These are phyloP conservation scores for Drosophila borealis DNA, from an alignment of 2,888 invertebrate genomes.

Conservation along the genomic window DNA sequence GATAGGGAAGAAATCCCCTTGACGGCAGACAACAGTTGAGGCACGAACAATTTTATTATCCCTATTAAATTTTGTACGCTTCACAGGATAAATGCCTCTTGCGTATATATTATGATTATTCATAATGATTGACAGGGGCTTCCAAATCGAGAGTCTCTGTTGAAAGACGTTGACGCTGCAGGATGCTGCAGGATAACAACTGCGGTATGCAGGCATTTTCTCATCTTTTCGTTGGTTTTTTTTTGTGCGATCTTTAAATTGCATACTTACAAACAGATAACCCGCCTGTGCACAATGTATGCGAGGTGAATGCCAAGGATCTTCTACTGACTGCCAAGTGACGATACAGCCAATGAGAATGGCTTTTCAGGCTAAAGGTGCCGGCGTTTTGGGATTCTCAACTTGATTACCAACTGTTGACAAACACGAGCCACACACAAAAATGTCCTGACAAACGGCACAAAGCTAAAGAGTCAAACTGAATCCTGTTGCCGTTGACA, in stretches of 20 bases:
- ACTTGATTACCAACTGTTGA: slow-evolving; percentile 56
- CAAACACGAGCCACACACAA: slow-evolving; percentile 56
- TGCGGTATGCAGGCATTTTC: neutral
- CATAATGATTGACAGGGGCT: slow-evolving; percentile 73
- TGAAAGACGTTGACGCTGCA: slow-evolving; percentile 21
- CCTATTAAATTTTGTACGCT: slow-evolving; percentile 68
- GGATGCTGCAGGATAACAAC: slow-evolving; percentile 12
- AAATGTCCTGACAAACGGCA: slow-evolving; percentile 47
- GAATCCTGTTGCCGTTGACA: slow-evolving; percentile 67
- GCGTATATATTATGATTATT: slow-evolving; percentile 60
- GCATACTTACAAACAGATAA: slow-evolving; percentile 16
- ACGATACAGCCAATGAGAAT: slow-evolving; percentile 21
- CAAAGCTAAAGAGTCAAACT: slow-evolving; percentile 81
- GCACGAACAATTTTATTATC: slow-evolving; percentile 58
- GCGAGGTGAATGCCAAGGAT: slow-evolving; percentile 12
- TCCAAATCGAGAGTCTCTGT: slow-evolving; percentile 25
- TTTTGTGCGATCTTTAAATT: slow-evolving; percentile 1
- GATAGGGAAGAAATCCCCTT: slow-evolving; percentile 26
- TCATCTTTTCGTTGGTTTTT: no score
- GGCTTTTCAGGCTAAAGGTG: slow-evolving; percentile 39
- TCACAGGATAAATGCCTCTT: slow-evolving; percentile 57
- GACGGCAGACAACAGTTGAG: slow-evolving; percentile 34
- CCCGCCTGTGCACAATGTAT: slow-evolving; percentile 2
- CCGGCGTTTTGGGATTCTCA: slow-evolving; percentile 39
- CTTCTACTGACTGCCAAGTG: neutral